phyloP scores from a whole-genome alignment of 2,797 vertebrate genomes.

The Thunnus albacares region DNA sequence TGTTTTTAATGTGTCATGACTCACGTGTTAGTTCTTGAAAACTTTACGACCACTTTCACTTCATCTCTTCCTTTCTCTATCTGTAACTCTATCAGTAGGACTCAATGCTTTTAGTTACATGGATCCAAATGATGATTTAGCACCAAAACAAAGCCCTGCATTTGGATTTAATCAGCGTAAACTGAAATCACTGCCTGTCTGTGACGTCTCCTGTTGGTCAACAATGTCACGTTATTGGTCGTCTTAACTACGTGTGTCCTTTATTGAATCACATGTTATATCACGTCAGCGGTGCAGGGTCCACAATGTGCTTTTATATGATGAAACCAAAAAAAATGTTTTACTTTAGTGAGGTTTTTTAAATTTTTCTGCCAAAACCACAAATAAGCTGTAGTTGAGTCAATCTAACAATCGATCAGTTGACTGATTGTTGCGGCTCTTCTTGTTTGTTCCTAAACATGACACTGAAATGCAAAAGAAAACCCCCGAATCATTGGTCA shows the following conservation, averaged over 20 bases:
- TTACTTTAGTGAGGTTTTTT: too few relatives aligned
- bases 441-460: too few relatives aligned
- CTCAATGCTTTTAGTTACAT: neutral
- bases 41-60: neutral
- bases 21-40: neutral
- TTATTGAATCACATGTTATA: neutral
- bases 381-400: too few relatives aligned
- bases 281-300: too few relatives aligned
- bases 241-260: neutral
- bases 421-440: neutral
- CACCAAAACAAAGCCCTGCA: neutral
- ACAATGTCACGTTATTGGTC: neutral
- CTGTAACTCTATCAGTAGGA: neutral
- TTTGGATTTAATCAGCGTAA: neutral
- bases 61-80: neutral
- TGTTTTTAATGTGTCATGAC: neutral
- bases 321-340: too few relatives aligned
- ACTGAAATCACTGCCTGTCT: neutral
- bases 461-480: too few relatives aligned
- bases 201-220: neutral
- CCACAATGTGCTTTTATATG: too few relatives aligned
- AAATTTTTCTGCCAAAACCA: too few relatives aligned
- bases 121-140: neutral
- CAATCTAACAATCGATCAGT: too few relatives aligned
- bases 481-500: too few relatives aligned